phyloP scores from a whole-genome alignment of 2,797 vertebrate genomes.

The Poeciliopsis turneri region DNA sequence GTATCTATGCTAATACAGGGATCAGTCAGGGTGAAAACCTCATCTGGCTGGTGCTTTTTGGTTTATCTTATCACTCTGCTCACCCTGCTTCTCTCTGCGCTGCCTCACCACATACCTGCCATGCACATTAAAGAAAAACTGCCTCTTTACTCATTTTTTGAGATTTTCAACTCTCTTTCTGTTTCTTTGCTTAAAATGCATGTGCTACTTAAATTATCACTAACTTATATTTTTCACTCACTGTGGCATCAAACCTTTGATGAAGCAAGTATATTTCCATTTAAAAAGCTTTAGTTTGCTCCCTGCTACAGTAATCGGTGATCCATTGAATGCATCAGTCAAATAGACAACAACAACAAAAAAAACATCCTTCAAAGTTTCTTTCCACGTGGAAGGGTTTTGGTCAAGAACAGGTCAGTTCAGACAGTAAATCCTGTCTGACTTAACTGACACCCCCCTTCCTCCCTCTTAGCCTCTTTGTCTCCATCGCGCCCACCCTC shows the following conservation, averaged over 20 bases:
- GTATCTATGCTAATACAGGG: constrained; percentile 84
- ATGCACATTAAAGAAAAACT: constrained; percentile 53
- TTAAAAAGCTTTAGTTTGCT: constrained; percentile 21
- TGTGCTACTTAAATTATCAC: constrained; percentile 35
- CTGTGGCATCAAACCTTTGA: constrained; percentile 29
- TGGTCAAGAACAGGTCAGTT: constrained; percentile 49
- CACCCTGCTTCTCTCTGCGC: constrained; percentile 41
- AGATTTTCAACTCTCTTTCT: constrained; percentile 24
- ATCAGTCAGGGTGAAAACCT: constrained; percentile 66
- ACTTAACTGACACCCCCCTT: constrained; percentile 66
- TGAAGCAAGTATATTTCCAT: constrained; percentile 27
- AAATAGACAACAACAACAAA: constrained; percentile 1
- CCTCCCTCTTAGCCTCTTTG: constrained; percentile 80
- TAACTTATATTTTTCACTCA: constrained; percentile 33
- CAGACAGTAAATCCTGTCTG: constrained; percentile 80
- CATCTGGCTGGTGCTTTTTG: constrained; percentile 61
- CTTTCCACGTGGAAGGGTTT: constrained; percentile 35
- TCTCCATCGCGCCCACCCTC: constrained; percentile 75
- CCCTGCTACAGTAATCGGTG: neutral
- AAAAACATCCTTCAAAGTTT: constrained; percentile 51
- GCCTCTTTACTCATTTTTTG: constrained; percentile 37
- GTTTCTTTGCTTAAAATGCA: constrained; percentile 45
- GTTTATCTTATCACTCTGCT: constrained; percentile 80
- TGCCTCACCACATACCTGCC: constrained; percentile 51
- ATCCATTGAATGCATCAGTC: constrained; percentile 28